Percentiles rank a stretch among this genome's conserved stretches.
Conservation (phyloP, 2,888 invertebrate genomes). For the Zygaena filipendulae region DNA sequence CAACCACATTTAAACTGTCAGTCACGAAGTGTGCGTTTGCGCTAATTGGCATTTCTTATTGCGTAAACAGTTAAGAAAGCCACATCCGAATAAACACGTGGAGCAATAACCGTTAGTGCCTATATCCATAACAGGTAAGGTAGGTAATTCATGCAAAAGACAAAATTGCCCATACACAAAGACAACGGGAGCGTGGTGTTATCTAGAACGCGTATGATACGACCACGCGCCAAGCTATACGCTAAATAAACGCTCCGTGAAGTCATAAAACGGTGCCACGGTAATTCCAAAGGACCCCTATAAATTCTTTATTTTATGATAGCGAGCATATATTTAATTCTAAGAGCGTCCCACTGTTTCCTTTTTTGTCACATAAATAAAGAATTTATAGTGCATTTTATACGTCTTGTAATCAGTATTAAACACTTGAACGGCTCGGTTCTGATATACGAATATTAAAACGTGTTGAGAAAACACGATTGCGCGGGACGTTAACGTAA, state of each 20-base stretch:
- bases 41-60: conserved; percentile 26
- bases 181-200: conserved; percentile 29
- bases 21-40: conserved; percentile 49
- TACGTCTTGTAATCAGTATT: conserved; percentile 40
- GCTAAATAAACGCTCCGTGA: conserved; percentile 61
- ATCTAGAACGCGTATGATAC: conserved; percentile 46
- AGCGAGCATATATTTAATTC: conserved; percentile 62
- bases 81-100: too few species aligned
- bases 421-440: conserved; percentile 24
- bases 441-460: conserved; percentile 27
- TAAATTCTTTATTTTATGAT: conserved; percentile 68
- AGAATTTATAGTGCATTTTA: conserved; percentile 51
- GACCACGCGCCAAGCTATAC: conserved; percentile 36
- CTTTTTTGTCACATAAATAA: conserved; percentile 57
- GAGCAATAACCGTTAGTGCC: too few species aligned
- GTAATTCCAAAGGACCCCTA: conserved; percentile 64
- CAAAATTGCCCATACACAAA: too few species aligned
- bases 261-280: conserved; percentile 60
- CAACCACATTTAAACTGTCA: conserved; percentile 51
- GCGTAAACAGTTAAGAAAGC: too few species aligned
- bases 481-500: conserved; percentile 27
- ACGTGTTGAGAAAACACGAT: conserved; percentile 34
- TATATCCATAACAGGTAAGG: too few species aligned
- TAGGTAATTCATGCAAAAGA: too few species aligned
- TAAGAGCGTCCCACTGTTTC: conserved; percentile 53